Percentiles rank a stretch among this genome's conserved stretches.
Conservation (phyloP, 2,113 vertebrate species). For the Columba livia region DNA sequence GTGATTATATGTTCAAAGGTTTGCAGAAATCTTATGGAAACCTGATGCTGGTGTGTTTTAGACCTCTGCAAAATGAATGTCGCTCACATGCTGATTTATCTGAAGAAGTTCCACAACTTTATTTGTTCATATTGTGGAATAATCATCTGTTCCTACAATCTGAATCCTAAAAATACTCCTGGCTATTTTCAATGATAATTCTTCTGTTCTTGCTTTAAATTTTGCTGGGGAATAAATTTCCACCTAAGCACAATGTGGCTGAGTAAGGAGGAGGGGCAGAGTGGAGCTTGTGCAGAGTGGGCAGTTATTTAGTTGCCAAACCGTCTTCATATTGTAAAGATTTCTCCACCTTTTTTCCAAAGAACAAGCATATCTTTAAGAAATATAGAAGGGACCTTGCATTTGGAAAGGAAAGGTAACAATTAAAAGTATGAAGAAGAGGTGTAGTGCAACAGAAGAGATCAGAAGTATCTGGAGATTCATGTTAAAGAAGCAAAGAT, state of each 20-base stretch:
- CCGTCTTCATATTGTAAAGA: neutral
- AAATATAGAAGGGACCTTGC: neutral
- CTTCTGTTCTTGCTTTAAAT: neutral
- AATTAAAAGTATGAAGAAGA: neutral
- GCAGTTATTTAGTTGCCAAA: neutral
- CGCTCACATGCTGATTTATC: neutral
- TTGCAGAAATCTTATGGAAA: neutral
- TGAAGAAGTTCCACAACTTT: neutral
- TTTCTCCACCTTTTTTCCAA: constrained; percentile 2
- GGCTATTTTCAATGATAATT: neutral
- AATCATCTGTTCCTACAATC: neutral
- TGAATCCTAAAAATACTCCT: neutral
- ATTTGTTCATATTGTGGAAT: neutral
- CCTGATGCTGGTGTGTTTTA: neutral
- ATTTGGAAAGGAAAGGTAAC: neutral
- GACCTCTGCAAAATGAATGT: neutral
- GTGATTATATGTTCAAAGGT: neutral
- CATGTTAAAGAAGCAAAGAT: neutral
- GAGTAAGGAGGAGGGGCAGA: neutral
- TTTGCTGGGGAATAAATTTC: neutral
- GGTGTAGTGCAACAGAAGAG: neutral
- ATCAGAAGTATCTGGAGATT: neutral
- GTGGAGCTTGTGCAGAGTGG: neutral
- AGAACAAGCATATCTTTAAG: neutral
- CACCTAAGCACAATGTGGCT: neutral